Evolutionary conservation across 2,797 vertebrate genomes (phyloP).

Genomic region (Kryptopterus vitreolus): DNA sequence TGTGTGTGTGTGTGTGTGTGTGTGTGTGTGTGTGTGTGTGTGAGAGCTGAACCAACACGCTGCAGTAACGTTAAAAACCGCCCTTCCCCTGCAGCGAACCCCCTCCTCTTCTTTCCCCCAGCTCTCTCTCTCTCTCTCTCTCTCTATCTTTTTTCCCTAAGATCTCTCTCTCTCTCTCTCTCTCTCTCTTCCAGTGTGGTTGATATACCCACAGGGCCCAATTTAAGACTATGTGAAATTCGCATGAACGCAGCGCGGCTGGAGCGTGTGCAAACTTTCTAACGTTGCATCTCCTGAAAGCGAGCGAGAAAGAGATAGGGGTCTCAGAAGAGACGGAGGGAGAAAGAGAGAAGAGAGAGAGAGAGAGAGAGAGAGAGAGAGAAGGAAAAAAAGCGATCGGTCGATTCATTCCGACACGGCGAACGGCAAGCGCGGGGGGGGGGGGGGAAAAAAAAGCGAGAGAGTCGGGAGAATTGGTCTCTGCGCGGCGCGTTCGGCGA

Average conservation of each 20-base stretch:
- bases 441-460: no score
- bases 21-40: constrained; percentile 19
- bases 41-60: constrained; percentile 36
- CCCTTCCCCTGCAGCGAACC: constrained; percentile 39
- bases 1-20: neutral
- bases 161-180: constrained; percentile 31
- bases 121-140: constrained; percentile 23
- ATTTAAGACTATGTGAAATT: constrained; percentile 75
- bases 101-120: constrained; percentile 22
- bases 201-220: constrained; percentile 75
- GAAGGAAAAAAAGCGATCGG: constrained; percentile 21
- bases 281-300: constrained; percentile 58
- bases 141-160: constrained; percentile 45
- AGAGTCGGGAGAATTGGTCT: no score
- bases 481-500: constrained; percentile 54
- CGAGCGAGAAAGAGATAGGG: constrained; percentile 41
- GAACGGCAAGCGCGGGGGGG: neutral
- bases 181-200: constrained; percentile 65
- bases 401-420: neutral
- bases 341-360: constrained; percentile 19
- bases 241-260: constrained; percentile 64
- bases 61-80: constrained; percentile 36
- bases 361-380: constrained; percentile 34
- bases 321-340: constrained; percentile 45
- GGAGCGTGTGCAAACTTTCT: constrained; percentile 49